Conservation (phyloP, 2,888 invertebrate genomes). For the Linhomoeus sp. region DNA sequence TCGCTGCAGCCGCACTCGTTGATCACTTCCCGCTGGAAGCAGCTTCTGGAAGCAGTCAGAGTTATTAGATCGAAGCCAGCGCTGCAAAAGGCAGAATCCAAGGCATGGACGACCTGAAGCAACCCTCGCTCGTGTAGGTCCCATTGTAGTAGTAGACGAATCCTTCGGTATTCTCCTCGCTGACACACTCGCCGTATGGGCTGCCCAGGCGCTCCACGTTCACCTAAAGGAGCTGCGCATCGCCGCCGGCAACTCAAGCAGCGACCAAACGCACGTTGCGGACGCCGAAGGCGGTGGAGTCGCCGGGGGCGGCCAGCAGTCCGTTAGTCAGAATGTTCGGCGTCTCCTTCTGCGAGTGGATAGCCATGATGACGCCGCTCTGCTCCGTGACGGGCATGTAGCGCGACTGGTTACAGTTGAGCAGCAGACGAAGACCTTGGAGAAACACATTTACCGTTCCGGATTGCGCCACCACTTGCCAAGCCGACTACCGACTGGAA, state of each 20-base stretch:
- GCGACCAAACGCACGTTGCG: slow-evolving; percentile 11
- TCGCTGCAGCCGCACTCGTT: slow-evolving; percentile 22
- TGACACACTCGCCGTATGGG: slow-evolving; percentile 27
- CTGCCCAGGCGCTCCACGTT: slow-evolving; percentile 19
- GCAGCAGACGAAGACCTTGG: slow-evolving; percentile 14
- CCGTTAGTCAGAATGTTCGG: neutral
- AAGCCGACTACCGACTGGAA: no score
- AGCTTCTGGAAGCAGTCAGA: neutral
- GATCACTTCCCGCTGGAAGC: slow-evolving; percentile 20
- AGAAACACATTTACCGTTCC: no score
- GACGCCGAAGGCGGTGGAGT: slow-evolving; percentile 21
- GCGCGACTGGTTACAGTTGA: slow-evolving; percentile 13
- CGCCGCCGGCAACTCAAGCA: slow-evolving; percentile 22
- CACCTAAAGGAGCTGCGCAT: slow-evolving; percentile 26
- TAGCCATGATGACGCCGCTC: slow-evolving; percentile 28
- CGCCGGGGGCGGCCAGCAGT: slow-evolving; percentile 16
- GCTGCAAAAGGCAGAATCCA: slow-evolving; percentile 13
- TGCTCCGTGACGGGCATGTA: slow-evolving; percentile 26
- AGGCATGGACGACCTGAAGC: slow-evolving; percentile 24
- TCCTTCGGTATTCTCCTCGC: no score
- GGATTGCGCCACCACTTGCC: no score
- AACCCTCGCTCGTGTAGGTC: slow-evolving; percentile 22
- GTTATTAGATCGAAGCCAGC: slow-evolving; percentile 16
- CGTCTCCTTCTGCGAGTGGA: slow-evolving; percentile 23
- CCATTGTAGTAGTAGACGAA: slow-evolving; percentile 11